Percentiles rank a stretch among this genome's conserved stretches.
These are phyloP conservation scores for Dendrophyllia cribrosa DNA, from an alignment of 64 coral and sea anemone genomes.

Conservation along the genomic window DNA sequence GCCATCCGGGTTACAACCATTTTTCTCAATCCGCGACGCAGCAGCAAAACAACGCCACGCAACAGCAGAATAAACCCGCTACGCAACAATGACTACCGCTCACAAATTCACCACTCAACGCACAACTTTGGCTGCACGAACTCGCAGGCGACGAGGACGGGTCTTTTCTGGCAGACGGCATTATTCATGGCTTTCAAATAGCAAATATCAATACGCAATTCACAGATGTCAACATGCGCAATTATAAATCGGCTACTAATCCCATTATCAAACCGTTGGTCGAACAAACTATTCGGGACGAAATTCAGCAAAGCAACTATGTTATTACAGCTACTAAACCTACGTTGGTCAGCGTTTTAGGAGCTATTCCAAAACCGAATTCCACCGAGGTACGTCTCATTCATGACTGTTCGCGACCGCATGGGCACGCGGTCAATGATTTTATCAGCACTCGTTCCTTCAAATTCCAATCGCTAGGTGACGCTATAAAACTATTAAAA, in stretches of 20 bases:
- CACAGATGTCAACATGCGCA: not conserved
- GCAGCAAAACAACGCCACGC: not conserved
- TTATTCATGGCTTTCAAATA: not conserved
- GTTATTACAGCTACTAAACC: constrained; percentile 17
- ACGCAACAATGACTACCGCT: not conserved
- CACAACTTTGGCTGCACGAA: not conserved
- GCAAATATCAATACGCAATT: not conserved
- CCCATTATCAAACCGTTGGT: not conserved
- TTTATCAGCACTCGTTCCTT: not conserved
- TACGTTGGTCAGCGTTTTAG: constrained; percentile 25
- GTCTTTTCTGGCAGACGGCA: constrained; percentile 16
- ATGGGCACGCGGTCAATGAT: not conserved
- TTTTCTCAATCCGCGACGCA: not conserved
- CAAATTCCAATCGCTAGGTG: not conserved
- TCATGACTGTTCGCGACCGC: constrained; percentile 41
- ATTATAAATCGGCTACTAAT: constrained; percentile 50
- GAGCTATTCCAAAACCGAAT: constrained; percentile 43
- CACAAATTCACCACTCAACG: not conserved
- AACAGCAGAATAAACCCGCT: not conserved
- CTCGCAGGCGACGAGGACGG: not conserved
- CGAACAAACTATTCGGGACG: constrained; percentile 9
- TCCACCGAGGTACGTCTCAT: constrained; percentile 1
- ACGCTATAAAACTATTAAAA: not conserved
- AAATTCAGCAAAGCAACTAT: constrained; percentile 39
- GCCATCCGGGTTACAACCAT: too few species aligned